Evolutionary conservation across 1,140 invertebrate genomes (phyloP).

Genomic region (Thaumetopoea pityocampa): DNA sequence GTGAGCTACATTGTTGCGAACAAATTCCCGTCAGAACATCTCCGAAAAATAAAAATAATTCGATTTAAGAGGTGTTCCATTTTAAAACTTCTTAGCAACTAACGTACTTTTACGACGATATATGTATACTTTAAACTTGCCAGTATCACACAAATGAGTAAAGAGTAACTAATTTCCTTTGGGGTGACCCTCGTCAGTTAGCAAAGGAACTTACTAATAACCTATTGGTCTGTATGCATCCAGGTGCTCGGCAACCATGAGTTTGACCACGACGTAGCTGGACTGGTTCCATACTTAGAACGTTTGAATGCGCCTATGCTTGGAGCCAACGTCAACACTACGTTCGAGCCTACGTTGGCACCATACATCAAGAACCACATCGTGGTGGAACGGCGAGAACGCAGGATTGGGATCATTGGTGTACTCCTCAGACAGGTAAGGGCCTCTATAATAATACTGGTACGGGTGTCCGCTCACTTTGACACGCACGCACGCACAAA

Average conservation of each 20-base stretch:
- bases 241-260: conserved; percentile 93
- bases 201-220: no score
- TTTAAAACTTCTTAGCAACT: background rate
- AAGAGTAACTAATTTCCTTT: no score
- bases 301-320: conserved; percentile 81
- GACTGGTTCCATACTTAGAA: conserved; percentile 84
- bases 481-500: no score
- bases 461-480: no score
- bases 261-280: conserved; percentile 87
- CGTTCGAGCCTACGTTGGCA: conserved; percentile 81
- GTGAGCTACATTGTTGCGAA: no score
- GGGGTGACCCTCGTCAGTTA: no score
- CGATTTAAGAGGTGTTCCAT: no score
- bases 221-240: conserved; percentile 18
- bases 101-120: background rate
- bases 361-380: conserved; percentile 78
- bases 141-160: no score
- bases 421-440: conserved; percentile 77
- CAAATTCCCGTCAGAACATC: no score
- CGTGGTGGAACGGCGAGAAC: conserved; percentile 76
- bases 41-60: no score
- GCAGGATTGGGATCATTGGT: conserved; percentile 89
- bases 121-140: no score
- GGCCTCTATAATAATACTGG: conserved; percentile 3
- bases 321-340: conserved; percentile 86